Base-by-base conservation (phyloP, 2,113 vertebrate species). In the Crocuta crocuta region DNA sequence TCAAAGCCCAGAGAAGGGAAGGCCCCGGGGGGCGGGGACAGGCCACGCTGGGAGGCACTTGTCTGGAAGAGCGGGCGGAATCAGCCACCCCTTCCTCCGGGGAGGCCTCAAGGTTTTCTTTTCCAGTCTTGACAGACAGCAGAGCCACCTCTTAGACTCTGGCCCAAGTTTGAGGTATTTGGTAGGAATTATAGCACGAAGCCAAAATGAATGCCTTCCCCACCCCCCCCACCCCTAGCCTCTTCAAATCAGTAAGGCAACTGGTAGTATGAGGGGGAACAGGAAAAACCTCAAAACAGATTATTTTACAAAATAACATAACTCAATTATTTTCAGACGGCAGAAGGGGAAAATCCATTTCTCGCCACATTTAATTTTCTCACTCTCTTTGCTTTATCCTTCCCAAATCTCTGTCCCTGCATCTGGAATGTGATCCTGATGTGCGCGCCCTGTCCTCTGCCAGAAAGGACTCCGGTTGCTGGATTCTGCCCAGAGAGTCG, bases 321-420 rank as follows among this genome's bases (percentile, higher is more conserved):
- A 88, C 70, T 94, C 85, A 58, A 78, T 96, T 98, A 97, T 86
- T 94, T 94, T 86, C 91, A 89, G n/a, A 90, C 3, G 5, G 97
- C 17, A 91, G 79, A 89, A 83, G 87, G 91, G 58, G 96, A 97
- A 97, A 98, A 92, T 11, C 0, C 10, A 4, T 89, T 84, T 82
- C 95, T 97, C 78, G 58, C 91, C 95, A 93, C 53, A 81, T 93
- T 97, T 94, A 89, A 65, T 95, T 97, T 98, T 95, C 87, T 98
- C 88, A 87, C 93, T 73, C 55, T 80, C 95, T 93, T 95, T 97
- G 91, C 95, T 95, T 96, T 93, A 95, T 97, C 96, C 97, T 97
- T 89, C 92, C n/a, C 66, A 97, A 96, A 93, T 98, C 97, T 98
- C 92, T 50, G 43, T 74, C 94, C 95, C 65, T 89, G 92, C 58